Evolutionary conservation across 2,113 vertebrate species (phyloP).

Genomic region (Pelusios castaneus): DNA sequence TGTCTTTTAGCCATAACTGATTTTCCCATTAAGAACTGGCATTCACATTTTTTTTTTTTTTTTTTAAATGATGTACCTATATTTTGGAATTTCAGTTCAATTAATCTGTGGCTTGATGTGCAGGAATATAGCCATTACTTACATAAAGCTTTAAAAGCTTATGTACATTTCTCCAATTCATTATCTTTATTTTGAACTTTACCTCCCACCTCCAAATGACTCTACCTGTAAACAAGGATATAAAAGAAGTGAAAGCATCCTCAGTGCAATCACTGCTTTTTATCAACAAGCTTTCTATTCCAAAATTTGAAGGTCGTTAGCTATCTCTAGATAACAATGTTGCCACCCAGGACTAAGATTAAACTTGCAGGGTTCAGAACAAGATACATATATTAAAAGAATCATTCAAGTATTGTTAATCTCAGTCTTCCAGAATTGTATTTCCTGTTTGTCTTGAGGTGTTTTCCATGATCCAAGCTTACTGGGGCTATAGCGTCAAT

Average conservation of each 20-base stretch:
- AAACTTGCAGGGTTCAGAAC: background rate
- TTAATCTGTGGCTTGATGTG: background rate
- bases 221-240: background rate
- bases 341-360: background rate
- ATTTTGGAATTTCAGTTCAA: background rate
- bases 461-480: background rate
- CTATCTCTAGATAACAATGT: background rate
- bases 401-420: background rate
- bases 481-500: background rate
- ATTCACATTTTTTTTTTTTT: background rate
- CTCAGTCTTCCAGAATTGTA: background rate
- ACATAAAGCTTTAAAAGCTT: background rate
- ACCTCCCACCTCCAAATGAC: background rate
- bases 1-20: background rate
- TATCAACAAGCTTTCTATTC: background rate
- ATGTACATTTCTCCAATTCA: background rate
- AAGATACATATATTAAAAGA: background rate
- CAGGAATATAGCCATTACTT: background rate
- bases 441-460: background rate
- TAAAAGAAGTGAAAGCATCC: background rate
- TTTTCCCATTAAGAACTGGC: background rate
- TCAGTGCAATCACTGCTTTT: background rate
- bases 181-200: background rate
- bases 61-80: background rate
- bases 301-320: background rate